Conservation (phyloP, 2,797 vertebrate genomes). For the Sebastes steindachneri region DNA sequence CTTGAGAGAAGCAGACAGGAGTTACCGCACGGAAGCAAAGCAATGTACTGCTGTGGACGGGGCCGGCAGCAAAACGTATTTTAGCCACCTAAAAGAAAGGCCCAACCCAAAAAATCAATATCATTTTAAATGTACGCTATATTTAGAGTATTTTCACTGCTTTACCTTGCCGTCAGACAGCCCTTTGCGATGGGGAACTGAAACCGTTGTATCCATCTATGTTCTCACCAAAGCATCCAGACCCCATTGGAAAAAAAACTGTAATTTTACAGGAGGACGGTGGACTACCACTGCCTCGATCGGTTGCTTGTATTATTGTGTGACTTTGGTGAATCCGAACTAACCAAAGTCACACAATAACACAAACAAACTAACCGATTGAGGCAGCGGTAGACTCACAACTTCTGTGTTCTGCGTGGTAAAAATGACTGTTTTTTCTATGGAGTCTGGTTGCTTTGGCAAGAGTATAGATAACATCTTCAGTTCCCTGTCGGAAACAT, state of each 20-base stretch:
- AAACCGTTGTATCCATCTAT: not conserved
- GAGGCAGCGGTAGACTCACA: no score
- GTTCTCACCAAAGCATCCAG: not conserved
- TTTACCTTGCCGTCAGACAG: not conserved
- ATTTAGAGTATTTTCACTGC: not conserved
- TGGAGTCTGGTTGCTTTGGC: no score
- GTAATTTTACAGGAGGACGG: no score
- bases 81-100: no score
- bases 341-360: not conserved
- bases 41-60: not conserved
- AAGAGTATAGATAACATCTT: no score
- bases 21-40: not conserved
- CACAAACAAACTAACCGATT: not conserved
- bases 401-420: no score
- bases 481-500: no score
- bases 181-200: not conserved
- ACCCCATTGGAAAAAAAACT: not conserved
- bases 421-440: no score
- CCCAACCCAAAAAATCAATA: not conserved
- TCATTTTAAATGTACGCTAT: not conserved
- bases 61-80: not conserved
- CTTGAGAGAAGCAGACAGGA: not conserved
- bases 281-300: not conserved
- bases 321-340: not conserved
- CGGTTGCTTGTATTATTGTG: not conserved